Percentiles rank a stretch among this genome's conserved stretches.
phyloP scores from a whole-genome alignment of 1,140 invertebrate species.

The Micrasema minimum region DNA sequence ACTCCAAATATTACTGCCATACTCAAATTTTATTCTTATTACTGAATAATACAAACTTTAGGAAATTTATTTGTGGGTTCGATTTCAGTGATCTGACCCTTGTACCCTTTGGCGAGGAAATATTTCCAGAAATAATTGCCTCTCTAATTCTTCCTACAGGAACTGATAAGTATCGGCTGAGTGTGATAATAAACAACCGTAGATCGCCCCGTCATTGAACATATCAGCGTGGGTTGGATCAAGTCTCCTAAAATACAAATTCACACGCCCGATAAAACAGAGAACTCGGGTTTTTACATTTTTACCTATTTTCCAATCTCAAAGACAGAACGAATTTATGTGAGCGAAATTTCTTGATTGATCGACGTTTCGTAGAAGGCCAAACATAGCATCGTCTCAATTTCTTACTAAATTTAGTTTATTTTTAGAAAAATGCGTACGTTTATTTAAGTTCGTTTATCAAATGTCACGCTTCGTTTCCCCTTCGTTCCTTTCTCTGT shows the following conservation, averaged over 20 bases:
- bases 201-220: constrained; percentile 12
- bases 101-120: too few species aligned
- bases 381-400: background rate
- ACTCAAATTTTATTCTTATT: too few species aligned
- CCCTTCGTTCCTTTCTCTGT: too few species aligned
- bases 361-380: background rate
- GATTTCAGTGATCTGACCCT: too few species aligned
- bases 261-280: constrained; percentile 7
- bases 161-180: constrained; percentile 1
- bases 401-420: too few species aligned
- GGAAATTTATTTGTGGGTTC: too few species aligned
- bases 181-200: constrained; percentile 7
- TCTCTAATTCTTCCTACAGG: background rate
- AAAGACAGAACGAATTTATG: background rate
- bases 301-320: background rate
- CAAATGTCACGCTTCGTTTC: too few species aligned
- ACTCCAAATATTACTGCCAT: too few species aligned
- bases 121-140: too few species aligned
- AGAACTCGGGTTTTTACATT: background rate
- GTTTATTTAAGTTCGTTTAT: too few species aligned
- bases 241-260: constrained; percentile 11
- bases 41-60: too few species aligned
- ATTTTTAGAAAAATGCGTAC: too few species aligned
- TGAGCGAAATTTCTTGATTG: background rate
- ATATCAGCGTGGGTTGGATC: constrained; percentile 14